phyloP scores from a whole-genome alignment of 1,140 invertebrate genomes.

The Sycophila sp. region DNA sequence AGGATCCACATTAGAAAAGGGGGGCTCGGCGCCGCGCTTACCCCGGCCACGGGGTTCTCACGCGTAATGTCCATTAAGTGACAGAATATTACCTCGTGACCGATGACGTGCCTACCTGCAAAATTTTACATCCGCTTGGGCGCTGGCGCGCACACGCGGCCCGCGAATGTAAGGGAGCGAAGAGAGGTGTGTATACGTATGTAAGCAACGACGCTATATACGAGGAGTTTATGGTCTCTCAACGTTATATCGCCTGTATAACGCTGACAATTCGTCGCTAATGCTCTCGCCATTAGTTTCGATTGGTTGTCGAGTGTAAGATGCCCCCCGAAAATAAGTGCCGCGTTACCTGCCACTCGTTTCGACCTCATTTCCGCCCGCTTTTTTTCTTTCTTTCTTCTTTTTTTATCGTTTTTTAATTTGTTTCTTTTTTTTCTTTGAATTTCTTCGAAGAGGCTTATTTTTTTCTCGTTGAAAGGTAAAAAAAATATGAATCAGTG shows the following conservation, averaged over 20 bases:
- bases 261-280: conserved; percentile 62
- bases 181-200: conserved; percentile 45
- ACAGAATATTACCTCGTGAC: conserved; percentile 1
- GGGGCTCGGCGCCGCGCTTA: no score
- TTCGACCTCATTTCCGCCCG: no score
- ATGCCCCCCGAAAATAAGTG: conserved; percentile 30
- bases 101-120: conserved; percentile 34
- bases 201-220: conserved; percentile 57
- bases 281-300: conserved; percentile 62
- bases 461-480: neutral
- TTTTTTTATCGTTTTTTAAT: neutral
- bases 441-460: neutral
- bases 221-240: conserved; percentile 63
- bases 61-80: conserved; percentile 1
- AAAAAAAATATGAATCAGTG: neutral
- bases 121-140: conserved; percentile 34
- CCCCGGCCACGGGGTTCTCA: no score
- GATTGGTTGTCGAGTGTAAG: conserved; percentile 53
- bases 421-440: neutral
- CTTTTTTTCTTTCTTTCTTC: neutral
- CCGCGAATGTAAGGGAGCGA: neutral
- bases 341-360: no score
- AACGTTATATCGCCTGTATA: conserved; percentile 63
- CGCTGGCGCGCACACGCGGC: neutral
- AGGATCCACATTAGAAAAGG: no score